phyloP scores from a whole-genome alignment of 2,888 invertebrate genomes.

The Sipunculus nudus region DNA sequence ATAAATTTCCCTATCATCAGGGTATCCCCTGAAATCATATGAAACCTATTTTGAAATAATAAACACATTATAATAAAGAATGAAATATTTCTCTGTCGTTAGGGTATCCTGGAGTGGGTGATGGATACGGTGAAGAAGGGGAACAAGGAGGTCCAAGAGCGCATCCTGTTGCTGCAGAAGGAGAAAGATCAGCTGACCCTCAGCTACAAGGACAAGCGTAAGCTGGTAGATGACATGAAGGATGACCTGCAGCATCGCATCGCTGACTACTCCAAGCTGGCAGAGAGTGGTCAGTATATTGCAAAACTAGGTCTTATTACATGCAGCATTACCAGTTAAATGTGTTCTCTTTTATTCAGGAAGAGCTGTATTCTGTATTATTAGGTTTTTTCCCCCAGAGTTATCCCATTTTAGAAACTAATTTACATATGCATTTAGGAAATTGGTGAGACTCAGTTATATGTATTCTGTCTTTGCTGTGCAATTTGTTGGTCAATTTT shows the following conservation, averaged over 20 bases:
- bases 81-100: constrained; percentile 10
- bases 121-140: constrained; percentile 60
- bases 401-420: too few species aligned
- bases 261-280: constrained; percentile 57
- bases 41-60: too few species aligned
- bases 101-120: constrained; percentile 64
- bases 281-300: constrained; percentile 53
- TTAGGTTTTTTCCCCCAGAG: too few species aligned
- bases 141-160: constrained; percentile 57
- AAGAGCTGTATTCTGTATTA: too few species aligned
- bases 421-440: too few species aligned
- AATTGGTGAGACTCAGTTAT: too few species aligned
- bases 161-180: constrained; percentile 54
- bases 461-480: too few species aligned
- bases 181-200: constrained; percentile 57
- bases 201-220: constrained; percentile 55
- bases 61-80: not conserved
- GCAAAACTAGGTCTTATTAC: too few species aligned
- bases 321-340: too few species aligned
- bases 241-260: constrained; percentile 58
- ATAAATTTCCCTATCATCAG: constrained; percentile 40
- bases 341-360: too few species aligned
- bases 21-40: too few species aligned
- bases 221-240: constrained; percentile 52
- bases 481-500: too few species aligned